phyloP scores from a whole-genome alignment of 2,888 invertebrate genomes.

The Troides aeacus region DNA sequence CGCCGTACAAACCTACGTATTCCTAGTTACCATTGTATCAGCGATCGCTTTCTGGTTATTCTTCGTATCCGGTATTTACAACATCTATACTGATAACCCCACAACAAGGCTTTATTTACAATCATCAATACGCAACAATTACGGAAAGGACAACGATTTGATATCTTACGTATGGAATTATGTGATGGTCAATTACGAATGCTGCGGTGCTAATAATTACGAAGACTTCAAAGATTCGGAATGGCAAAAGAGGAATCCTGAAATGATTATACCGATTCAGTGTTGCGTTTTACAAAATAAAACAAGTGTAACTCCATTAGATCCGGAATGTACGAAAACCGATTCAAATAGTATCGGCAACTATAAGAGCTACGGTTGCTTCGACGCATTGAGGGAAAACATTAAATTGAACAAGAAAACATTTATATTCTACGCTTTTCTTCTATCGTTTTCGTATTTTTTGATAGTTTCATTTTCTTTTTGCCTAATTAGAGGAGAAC shows the following conservation, averaged over 20 bases:
- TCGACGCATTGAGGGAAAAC: constrained; percentile 48
- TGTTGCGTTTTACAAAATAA: constrained; percentile 59
- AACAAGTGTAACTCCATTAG: constrained; percentile 48
- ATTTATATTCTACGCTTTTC: constrained; percentile 52
- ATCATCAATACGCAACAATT: constrained; percentile 46
- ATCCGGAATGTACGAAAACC: constrained; percentile 49
- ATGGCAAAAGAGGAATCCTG: constrained; percentile 53
- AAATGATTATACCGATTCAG: constrained; percentile 55
- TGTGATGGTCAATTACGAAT: constrained; percentile 62
- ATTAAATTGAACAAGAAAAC: constrained; percentile 51
- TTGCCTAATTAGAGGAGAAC: constrained; percentile 59
- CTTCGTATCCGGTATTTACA: constrained; percentile 62
- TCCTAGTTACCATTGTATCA: constrained; percentile 54
- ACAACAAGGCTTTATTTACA: constrained; percentile 48
- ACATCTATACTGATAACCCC: constrained; percentile 57
- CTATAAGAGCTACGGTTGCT: constrained; percentile 55
- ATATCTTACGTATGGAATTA: constrained; percentile 59
- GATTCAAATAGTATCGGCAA: constrained; percentile 37
- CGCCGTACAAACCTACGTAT: constrained; percentile 64
- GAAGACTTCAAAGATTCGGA: constrained; percentile 55
- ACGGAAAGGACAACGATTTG: constrained; percentile 63
- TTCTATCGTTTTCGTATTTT: constrained; percentile 45
- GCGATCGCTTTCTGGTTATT: constrained; percentile 56
- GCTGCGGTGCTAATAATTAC: constrained; percentile 60
- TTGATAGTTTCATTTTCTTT: constrained; percentile 57